These are phyloP conservation scores for Dione vanillae DNA, from an alignment of 2,888 invertebrate genomes.

Conservation along the genomic window DNA sequence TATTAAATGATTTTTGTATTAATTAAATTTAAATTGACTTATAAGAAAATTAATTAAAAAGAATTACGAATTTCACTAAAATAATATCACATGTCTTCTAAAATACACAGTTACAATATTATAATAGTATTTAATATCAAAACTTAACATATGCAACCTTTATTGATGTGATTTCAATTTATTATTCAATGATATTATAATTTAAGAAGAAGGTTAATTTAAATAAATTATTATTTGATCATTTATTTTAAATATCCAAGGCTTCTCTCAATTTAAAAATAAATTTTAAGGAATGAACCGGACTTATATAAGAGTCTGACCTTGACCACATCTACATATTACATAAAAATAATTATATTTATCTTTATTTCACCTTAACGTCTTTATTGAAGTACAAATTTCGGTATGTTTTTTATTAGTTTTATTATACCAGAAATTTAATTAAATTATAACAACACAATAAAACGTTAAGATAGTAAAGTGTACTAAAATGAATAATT, in stretches of 20 bases:
- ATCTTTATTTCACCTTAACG: not conserved
- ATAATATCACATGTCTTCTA: not conserved
- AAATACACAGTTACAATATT: not conserved
- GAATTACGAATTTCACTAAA: not conserved
- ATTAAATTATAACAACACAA: conserved; percentile 2
- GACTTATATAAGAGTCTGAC: conserved; percentile 8
- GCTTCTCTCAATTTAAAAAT: not conserved
- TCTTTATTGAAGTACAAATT: not conserved
- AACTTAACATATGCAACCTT: conserved; percentile 25
- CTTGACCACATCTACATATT: not conserved
- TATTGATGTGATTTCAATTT: not conserved
- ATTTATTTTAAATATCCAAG: conserved; percentile 13
- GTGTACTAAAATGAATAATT: not conserved
- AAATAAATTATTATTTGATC: conserved; percentile 9
- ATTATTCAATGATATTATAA: conserved; percentile 13
- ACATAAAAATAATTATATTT: not conserved
- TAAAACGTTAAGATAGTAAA: not conserved
- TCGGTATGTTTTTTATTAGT: not conserved
- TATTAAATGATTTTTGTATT: not conserved
- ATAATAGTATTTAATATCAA: not conserved
- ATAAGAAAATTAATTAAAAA: not conserved
- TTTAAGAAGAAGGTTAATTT: conserved; percentile 18
- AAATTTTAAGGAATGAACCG: not conserved
- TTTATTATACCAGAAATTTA: not conserved
- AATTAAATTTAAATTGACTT: not conserved